These are phyloP conservation scores for Poecile atricapillus DNA, from an alignment of 2,113 vertebrate species.

Conservation along the genomic window DNA sequence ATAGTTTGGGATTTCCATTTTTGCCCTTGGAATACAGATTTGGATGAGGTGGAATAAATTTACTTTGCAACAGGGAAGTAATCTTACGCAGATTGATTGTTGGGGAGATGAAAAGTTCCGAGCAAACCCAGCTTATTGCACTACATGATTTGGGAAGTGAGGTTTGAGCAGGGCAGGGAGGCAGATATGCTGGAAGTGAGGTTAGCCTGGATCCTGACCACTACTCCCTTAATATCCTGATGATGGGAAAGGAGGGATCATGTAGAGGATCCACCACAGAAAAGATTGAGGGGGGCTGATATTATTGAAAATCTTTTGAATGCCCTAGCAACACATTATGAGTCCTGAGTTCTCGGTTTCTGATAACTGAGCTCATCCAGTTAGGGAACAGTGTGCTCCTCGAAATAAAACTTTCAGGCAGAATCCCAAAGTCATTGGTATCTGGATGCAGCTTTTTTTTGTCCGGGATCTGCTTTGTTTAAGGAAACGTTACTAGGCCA, in stretches of 20 bases:
- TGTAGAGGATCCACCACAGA: background rate
- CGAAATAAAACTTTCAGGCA: background rate
- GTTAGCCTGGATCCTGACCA: fast-evolving
- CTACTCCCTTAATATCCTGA: background rate
- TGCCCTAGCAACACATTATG: background rate
- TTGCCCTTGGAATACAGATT: background rate
- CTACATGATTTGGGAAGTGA: background rate
- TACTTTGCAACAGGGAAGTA: background rate
- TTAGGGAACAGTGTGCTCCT: background rate
- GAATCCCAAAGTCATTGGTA: background rate
- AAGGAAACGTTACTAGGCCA: background rate
- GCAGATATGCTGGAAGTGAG: fast-evolving
- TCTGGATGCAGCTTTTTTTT: background rate
- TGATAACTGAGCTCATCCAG: background rate
- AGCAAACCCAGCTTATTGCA: background rate
- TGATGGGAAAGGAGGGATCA: background rate
- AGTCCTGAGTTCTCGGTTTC: background rate
- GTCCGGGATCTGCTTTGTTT: no score
- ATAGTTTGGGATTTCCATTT: background rate
- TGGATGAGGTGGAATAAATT: background rate
- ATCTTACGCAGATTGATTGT: background rate
- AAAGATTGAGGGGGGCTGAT: background rate
- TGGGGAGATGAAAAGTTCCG: background rate
- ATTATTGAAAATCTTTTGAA: background rate
- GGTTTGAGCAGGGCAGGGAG: background rate